Percentiles rank a stretch among this genome's conserved stretches.
These are phyloP conservation scores for Entomobrya multifasciata DNA, from an alignment of 2,888 invertebrate species.

Conservation along the genomic window DNA sequence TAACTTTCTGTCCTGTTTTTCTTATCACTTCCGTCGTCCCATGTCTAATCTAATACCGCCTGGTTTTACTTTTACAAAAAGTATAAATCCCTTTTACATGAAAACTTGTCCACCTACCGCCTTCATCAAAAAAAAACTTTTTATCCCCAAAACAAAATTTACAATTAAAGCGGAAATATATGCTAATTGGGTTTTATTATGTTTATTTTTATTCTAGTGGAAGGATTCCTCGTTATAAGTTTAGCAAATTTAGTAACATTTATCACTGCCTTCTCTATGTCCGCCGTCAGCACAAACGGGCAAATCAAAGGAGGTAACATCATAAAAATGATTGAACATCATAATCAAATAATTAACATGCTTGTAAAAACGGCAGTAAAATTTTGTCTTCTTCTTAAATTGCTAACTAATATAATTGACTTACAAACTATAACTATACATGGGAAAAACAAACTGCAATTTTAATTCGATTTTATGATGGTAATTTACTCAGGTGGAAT, in stretches of 20 bases:
- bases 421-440: too few species aligned
- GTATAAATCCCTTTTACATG: too few species aligned
- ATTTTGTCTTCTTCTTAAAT: conserved; percentile 6
- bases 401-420: neutral
- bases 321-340: neutral
- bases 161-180: conserved; percentile 80
- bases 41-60: too few species aligned
- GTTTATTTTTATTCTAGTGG: conserved; percentile 79
- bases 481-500: conserved; percentile 76
- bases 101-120: too few species aligned
- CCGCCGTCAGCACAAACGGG: conserved; percentile 76
- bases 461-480: conserved; percentile 1
- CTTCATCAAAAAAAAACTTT: too few species aligned
- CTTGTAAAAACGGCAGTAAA: neutral
- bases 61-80: too few species aligned
- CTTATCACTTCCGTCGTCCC: neutral
- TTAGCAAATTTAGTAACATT: conserved; percentile 81
- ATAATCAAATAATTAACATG: neutral
- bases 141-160: neutral
- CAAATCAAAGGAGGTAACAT: conserved; percentile 78
- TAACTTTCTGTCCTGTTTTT: neutral
- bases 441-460: too few species aligned
- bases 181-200: conserved; percentile 58
- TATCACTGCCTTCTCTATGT: conserved; percentile 79
- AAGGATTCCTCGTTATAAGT: conserved; percentile 82